A percentile compares a stretch with the other conserved stretches of the same genome.
Conservation (phyloP, 2,797 vertebrate species). For the Sphenopsis melanotis region DNA sequence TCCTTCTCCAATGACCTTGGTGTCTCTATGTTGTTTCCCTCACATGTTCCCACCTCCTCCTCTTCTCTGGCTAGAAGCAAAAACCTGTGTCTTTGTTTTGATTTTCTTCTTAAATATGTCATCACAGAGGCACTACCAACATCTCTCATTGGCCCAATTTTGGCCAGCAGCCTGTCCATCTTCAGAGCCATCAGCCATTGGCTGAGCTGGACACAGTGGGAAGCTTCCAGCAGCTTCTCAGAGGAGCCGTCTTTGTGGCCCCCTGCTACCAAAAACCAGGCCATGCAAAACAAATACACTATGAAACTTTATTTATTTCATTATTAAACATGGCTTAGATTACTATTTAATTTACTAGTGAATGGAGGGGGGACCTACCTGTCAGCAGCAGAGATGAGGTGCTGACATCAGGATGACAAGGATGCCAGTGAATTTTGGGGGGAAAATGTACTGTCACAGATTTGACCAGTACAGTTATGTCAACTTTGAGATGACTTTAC, state of each 20-base stretch:
- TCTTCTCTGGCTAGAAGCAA: background rate
- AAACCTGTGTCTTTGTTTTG: background rate
- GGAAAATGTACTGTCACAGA: background rate
- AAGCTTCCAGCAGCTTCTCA: background rate
- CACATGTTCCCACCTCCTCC: background rate
- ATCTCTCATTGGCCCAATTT: background rate
- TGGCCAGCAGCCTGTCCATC: background rate
- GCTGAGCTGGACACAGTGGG: too few species aligned
- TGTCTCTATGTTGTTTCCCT: background rate
- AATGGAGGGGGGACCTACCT: background rate
- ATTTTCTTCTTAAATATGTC: background rate
- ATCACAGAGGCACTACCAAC: rapidly evolving
- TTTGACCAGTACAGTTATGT: background rate
- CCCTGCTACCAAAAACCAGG: background rate
- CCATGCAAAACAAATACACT: background rate
- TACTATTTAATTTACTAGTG: background rate
- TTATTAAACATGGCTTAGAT: background rate
- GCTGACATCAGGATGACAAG: background rate
- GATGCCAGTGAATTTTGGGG: background rate
- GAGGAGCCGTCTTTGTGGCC: background rate
- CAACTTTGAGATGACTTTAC: background rate
- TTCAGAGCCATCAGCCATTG: background rate
- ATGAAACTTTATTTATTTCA: background rate
- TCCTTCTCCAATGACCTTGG: background rate
- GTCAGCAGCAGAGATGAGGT: background rate